Evolutionary conservation across 23 tunicate species (phyloP).

Genomic region (Clavelina lepadiformis): DNA sequence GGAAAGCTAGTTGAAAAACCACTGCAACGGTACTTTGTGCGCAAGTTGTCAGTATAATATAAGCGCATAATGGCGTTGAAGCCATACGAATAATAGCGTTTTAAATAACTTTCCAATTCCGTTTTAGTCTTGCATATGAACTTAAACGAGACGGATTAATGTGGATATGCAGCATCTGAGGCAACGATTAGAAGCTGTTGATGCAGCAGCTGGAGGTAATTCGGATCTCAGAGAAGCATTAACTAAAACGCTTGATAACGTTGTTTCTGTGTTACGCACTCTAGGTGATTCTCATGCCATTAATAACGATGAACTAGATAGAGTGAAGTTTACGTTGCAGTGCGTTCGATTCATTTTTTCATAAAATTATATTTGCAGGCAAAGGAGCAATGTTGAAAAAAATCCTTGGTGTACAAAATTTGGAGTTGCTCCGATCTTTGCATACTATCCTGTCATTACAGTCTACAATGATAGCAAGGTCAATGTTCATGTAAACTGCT

Average conservation of each 20-base stretch:
- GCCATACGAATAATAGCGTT: too few relatives aligned
- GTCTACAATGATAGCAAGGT: slow-evolving; percentile 31
- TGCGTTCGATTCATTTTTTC: background rate
- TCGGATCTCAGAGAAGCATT: background rate
- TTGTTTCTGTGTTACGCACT: too few relatives aligned
- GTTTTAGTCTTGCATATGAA: slow-evolving; percentile 14
- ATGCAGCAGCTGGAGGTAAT: slow-evolving; percentile 28
- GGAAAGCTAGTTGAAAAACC: slow-evolving; percentile 21
- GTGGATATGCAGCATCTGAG: slow-evolving; percentile 31
- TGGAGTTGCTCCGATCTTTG: slow-evolving; percentile 35
- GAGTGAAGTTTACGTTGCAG: background rate
- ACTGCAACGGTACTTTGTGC: slow-evolving; percentile 37
- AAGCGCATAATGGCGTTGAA: too few relatives aligned
- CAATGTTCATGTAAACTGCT: background rate
- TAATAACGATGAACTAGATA: too few relatives aligned
- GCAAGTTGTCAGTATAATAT: too few relatives aligned
- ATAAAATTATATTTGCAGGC: slow-evolving; percentile 3
- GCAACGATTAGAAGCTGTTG: slow-evolving; percentile 38
- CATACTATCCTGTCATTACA: slow-evolving; percentile 19
- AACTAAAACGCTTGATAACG: too few relatives aligned
- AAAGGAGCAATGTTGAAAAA: slow-evolving; percentile 38
- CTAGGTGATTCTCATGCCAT: too few relatives aligned
- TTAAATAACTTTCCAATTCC: too few relatives aligned
- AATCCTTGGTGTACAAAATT: slow-evolving; percentile 22
- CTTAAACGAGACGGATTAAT: background rate